phyloP scores from a whole-genome alignment of 2,888 invertebrate species.

The Tipula helvola region DNA sequence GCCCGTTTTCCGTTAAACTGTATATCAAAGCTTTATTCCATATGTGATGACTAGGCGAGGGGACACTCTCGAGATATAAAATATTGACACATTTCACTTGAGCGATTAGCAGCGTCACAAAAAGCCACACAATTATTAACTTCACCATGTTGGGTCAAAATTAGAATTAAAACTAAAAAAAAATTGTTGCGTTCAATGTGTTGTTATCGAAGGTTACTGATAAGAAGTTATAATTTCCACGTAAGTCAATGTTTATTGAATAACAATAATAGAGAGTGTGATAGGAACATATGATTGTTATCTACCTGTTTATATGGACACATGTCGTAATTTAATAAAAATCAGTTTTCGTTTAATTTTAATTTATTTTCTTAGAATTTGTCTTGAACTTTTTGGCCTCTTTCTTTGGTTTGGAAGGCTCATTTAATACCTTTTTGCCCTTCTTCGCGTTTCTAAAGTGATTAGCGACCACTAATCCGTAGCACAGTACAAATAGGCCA shows the following conservation, averaged over 20 bases:
- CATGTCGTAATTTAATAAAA: background rate
- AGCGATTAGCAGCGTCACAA: background rate
- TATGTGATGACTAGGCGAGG: conserved; percentile 14
- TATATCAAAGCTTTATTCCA: conserved; percentile 14
- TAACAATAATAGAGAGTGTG: background rate
- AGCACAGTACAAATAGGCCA: background rate
- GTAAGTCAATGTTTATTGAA: background rate
- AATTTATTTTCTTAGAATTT: background rate
- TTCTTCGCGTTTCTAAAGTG: background rate
- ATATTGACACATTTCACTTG: conserved; percentile 12
- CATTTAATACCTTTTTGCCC: background rate
- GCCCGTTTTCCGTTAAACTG: conserved; percentile 11
- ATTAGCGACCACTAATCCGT: background rate
- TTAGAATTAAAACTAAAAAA: background rate
- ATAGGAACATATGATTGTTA: background rate
- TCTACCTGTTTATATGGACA: background rate
- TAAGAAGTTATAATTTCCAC: background rate
- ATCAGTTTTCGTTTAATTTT: background rate
- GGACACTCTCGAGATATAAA: conserved; percentile 13
- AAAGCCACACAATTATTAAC: background rate
- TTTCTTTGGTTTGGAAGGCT: background rate
- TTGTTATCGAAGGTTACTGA: background rate
- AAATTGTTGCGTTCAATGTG: background rate
- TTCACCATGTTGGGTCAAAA: background rate
- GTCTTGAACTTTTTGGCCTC: background rate